phyloP scores from a whole-genome alignment of 2,888 invertebrate species.

The Nipponacmea schrenckii region DNA sequence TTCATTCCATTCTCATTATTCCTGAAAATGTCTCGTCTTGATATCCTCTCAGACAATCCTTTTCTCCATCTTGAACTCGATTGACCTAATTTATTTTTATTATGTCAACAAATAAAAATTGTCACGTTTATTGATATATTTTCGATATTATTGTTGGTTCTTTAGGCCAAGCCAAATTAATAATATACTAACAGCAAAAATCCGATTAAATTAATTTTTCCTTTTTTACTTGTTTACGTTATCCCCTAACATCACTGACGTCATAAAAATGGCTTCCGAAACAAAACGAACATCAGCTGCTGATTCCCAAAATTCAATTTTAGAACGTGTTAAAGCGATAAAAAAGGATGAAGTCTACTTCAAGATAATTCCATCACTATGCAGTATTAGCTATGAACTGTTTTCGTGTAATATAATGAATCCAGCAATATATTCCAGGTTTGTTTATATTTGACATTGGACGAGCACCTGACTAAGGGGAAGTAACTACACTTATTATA shows the following conservation, averaged over 20 bases:
- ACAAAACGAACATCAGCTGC: slow-evolving; percentile 8
- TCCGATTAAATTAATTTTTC: no score
- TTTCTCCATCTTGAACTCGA: slow-evolving; percentile 5
- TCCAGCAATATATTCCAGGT: slow-evolving; percentile 49
- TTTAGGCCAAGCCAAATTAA: no score
- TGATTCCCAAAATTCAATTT: not conserved
- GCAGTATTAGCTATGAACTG: slow-evolving; percentile 49
- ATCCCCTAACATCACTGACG: not conserved
- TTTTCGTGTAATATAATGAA: slow-evolving; percentile 56
- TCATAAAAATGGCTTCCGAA: slow-evolving; percentile 19
- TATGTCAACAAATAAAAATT: no score
- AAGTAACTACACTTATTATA: no score
- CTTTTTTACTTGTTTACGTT: no score
- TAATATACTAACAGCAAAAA: no score
- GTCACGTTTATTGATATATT: no score
- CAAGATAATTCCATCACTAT: slow-evolving; percentile 45
- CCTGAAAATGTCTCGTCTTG: no score
- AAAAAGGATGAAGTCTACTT: slow-evolving; percentile 30
- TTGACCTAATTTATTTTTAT: slow-evolving; percentile 5
- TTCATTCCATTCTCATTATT: no score
- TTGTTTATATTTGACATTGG: slow-evolving; percentile 21
- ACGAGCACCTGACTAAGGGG: no score
- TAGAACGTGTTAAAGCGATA: slow-evolving; percentile 20
- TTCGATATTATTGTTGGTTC: no score
- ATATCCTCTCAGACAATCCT: not conserved